Base-by-base conservation (phyloP, 2,113 vertebrate species). In the Desmodus rotundus region DNA sequence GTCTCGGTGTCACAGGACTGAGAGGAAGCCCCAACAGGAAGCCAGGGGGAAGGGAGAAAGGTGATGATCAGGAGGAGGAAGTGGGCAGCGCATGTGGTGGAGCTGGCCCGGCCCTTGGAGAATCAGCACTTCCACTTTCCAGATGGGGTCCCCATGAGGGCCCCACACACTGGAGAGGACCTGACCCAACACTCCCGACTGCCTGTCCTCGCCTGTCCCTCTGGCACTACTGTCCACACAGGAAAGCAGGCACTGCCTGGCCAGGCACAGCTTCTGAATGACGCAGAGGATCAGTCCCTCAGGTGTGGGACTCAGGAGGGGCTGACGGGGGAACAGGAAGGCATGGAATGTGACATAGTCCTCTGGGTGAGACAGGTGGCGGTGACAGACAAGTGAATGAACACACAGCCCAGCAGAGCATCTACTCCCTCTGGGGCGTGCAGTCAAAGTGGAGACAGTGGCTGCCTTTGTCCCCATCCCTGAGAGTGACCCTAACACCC, bases 1-100 rank as follows among this genome's bases (percentile, higher is more conserved):
- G 26, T 4, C 13, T 16, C 11, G 10, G 31, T 78, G n/a, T 84
- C 61, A 26, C 20, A 85, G n/a, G 50, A 72, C n/a, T 9, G n/a
- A 84, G 61, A 70, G 61, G 85, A 84, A 95, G 70, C 50, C 36
- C 36, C 28, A n/a, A 2, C n/a, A 68, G 84, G 89, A 92, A 77
- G 58, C 47, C 19, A 1, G 33, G 16, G 38, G 26, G 33, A 33
- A 10, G 63, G 41, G 28, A 19, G 22, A 28, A 41, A 84, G 2
- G 33, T n/a, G 12, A 22, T 41, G 17, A 10, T 52, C 52, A 4
- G 16, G 36, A 63, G 76, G 50, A 61, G 78, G 78, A 93, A 76
- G n/a, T 26, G 3, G 4, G n/a, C 13, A 10, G 17, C 47, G 12
- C 7, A 4, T 22, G 54, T 22, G n/a, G 28, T 3, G 1, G 38